These are phyloP conservation scores for Coendou prehensilis DNA, from an alignment of 2,797 vertebrate species.

Conservation along the genomic window DNA sequence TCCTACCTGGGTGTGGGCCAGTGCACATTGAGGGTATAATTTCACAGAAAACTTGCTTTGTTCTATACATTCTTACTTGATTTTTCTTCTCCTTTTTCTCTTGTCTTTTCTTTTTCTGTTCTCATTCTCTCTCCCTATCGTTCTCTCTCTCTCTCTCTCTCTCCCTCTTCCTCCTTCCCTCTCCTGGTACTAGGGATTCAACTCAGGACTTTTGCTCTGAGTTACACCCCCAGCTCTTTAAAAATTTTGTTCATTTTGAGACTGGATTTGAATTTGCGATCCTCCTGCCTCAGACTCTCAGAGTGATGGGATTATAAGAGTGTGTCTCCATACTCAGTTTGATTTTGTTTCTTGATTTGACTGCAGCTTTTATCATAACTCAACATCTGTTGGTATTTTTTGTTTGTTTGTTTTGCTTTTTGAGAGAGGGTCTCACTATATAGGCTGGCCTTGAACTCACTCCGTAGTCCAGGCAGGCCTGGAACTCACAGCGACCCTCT, in stretches of 20 bases:
- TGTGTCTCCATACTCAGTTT: neutral
- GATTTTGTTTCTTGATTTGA: conserved; percentile 24
- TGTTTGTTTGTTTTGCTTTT: neutral
- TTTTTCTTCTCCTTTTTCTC: neutral
- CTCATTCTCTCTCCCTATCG: neutral
- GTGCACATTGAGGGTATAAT: neutral
- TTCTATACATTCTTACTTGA: neutral
- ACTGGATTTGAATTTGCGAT: no score
- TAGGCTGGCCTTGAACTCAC: neutral
- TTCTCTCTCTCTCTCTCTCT: no score
- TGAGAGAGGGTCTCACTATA: neutral
- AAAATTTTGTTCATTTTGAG: no score
- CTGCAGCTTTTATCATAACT: neutral
- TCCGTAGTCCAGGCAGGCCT: neutral
- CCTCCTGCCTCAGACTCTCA: no score
- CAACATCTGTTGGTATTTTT: neutral
- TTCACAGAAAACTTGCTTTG: neutral
- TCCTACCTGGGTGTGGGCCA: neutral
- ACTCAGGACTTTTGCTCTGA: no score
- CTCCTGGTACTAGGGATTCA: no score
- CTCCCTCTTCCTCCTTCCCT: no score
- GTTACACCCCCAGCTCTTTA: no score
- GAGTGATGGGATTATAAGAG: neutral
- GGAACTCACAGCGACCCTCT: neutral
- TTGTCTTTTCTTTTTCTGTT: neutral